Base-by-base conservation (phyloP, 2,888 invertebrate genomes). In the Hoplodrina ambigua region DNA sequence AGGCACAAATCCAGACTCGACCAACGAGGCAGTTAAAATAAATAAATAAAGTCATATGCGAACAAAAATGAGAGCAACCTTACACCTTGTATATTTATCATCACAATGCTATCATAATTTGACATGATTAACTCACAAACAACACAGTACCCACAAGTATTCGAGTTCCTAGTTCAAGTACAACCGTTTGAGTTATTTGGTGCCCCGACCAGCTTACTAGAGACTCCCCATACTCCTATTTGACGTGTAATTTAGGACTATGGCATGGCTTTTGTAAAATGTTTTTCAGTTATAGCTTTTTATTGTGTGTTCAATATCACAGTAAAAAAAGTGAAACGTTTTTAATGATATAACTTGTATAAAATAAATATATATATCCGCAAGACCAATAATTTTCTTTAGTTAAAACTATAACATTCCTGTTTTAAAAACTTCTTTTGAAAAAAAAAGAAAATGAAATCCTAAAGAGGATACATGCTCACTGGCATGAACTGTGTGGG, bases 141-240 rank as follows among this genome's bases (percentile, higher is more conserved):
- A 71, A 46, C 57, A 50, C 41, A 44, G 37, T 59, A 66, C 50
- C 25, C 59, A 52, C 67, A 66, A 73, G 68, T 53, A 67, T 75
- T 63, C 64, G 69, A 60, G 63, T 69, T 55, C 63, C 65, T 63
- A 53, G 69, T 75, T 73, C 59, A 64, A n/a, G 46, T 41, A 70
- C 63, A 69, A 65, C 76, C 70, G 57, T 82, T 70, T 82, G 57
- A 67, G 66, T 69, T 64, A 79, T 82, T 63, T 20, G 52, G 20
- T 17, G 25, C 52, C 19, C 17, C 54, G 13, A 69, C 71, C 82
- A 83, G 69, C 74, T 64, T 77, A 74, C 57, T 64, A n/a, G 19
- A 62, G 57, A 53, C 68, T 71, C 64, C 72, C 61, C 41, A 57
- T 56, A 11, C 11, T 46, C 17, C 37, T 37, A 1, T 33, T 8